Base-by-base conservation (phyloP, 1,140 invertebrate genomes). In the Drosophila punjabiensis region DNA sequence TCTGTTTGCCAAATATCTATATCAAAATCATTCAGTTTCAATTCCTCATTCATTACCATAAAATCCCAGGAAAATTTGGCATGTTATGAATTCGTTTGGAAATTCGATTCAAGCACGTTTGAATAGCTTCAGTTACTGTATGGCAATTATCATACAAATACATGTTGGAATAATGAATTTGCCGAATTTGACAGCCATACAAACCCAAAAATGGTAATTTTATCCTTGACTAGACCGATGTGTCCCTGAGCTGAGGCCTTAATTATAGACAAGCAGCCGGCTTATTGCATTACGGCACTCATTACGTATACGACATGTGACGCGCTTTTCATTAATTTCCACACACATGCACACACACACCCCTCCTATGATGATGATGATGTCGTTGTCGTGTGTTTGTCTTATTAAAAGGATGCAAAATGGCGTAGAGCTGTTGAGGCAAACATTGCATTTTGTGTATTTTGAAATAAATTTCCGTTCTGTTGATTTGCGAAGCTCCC, bases 381-480 rank as follows among this genome's bases (percentile, higher is more conserved):
- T 20, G 53, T 56, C 53, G 53, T 16, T 20, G 32, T 39, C 33
- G 9, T n/a, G 20, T 78, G 61, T 74, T 85, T 70, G 65, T 77
- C 81, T 89, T 88, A 89, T 84, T 88, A 84, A 81, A 77, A 64
- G 68, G 61, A 83, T 73, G 66, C 68, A 73, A 28, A 53, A 68
- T 74, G 56, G 48, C 52, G 35, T 43, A 58, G 35, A 39, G 56
- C 56, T 20, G 60, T 77, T 56, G 55, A 61, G 43, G 75, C 59
- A 64, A 79, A 76, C 80, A 87, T 59, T 62, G 68, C 62, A 78
- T 55, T 81, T 80, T 71, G 68, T 74, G 85, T 79, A 85, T 89
- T 89, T 88, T 80, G 85, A 88, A 89, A 88, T 88, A 89, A 84
- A 88, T 88, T 88, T 88, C 85, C 85, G 81, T 79, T 79, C 48